Evolutionary conservation across 2,113 vertebrate species (phyloP).

Genomic region (Marmota flaviventris): DNA sequence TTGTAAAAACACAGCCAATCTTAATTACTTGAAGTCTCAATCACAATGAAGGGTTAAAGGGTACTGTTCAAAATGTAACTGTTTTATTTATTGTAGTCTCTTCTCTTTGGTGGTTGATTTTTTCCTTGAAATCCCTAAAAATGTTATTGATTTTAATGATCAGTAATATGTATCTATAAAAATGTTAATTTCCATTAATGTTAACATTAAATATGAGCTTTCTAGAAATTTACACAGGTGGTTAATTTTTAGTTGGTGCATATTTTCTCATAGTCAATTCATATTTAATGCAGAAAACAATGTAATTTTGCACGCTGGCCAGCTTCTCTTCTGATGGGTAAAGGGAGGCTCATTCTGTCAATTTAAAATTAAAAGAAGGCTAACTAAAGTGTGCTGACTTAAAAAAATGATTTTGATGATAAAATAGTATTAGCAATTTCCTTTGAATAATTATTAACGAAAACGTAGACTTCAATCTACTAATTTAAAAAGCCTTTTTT

Average conservation of each 20-base stretch:
- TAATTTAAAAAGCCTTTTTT: neutral
- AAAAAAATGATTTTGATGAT: neutral
- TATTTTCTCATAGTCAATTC: neutral
- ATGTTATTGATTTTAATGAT: neutral
- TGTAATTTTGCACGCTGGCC: neutral
- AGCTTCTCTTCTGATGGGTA: neutral
- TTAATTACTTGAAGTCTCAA: neutral
- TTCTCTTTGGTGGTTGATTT: neutral
- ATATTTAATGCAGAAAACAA: neutral
- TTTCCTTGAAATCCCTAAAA: neutral
- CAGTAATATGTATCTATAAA: neutral
- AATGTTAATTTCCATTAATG: neutral
- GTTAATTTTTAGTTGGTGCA: neutral
- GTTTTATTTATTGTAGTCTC: neutral
- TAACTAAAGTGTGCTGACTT: neutral
- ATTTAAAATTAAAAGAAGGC: neutral
- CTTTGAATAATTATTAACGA: neutral
- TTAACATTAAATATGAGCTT: neutral
- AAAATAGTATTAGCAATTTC: neutral
- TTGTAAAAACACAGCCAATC: neutral
- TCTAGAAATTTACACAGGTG: neutral
- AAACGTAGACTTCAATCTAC: neutral
- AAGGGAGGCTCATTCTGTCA: neutral
- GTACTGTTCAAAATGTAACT: neutral
- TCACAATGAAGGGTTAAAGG: neutral